Base-by-base conservation (phyloP, 2,113 vertebrate species). In the Pseudorectes ferrugineus region DNA sequence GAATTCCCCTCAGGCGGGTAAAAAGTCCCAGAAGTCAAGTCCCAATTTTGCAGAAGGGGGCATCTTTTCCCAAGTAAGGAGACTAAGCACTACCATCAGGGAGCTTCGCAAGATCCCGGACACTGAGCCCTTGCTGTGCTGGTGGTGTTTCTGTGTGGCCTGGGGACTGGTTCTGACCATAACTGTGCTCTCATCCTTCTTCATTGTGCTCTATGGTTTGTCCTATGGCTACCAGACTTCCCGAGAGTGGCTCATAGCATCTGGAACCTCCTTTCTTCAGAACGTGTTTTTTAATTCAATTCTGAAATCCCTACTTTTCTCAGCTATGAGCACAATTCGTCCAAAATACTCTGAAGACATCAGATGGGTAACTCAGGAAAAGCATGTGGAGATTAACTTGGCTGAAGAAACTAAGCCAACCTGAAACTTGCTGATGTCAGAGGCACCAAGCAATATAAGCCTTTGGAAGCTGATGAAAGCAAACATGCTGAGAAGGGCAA, bases 181-280 rank as follows among this genome's bases (percentile, higher is more conserved):
- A 4, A 94, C 58, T 5, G 68, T 55, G 5, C 1, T 97, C 4
- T 97, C 98, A 1, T 95, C 97, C 1, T 96, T 95, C 83, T 96
- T 98, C 31, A 98, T 98, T 14, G 68, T 98, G 9, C 68, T 98
- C 10, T 98, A 98, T 0, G 97, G 98, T 4, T 89, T 98, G 66
- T 95, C 97, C 15, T 98, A 98, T 0, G 97, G 98, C 82, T 96
- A 96, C 3, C 58, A 96, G 8, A 97, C 88, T 17, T 98, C 98
- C 4, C 3, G 74, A 3, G 95, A 97, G 20, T 98, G 98, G 98
- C 91, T 98, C 48, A 74, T 97, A 3, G 97, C 98, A 0, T 98
- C 97, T 1, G 35, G 62, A 11, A 51, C 52, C 6, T 97, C 98
- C 8, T 95, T 98, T 62, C 14, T 80, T 33, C 35, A 97, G 94